Evolutionary conservation across 2,113 vertebrate species (phyloP).

Genomic region (Herpailurus yagouaroundi): DNA sequence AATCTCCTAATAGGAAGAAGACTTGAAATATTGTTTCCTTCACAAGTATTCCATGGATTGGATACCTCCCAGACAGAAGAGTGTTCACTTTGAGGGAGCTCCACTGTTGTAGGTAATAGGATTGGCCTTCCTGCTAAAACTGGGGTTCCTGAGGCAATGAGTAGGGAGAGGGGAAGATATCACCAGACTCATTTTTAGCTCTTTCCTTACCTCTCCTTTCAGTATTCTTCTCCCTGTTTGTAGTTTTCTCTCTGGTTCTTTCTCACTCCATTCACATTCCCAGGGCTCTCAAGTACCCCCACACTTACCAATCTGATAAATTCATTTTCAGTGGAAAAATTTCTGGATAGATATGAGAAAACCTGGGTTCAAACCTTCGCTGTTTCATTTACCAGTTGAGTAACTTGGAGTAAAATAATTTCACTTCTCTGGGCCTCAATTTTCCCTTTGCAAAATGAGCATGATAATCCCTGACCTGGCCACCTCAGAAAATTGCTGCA

Average conservation of each 20-base stretch:
- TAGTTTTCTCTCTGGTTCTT: not conserved
- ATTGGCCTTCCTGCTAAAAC: not conserved
- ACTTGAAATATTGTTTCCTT: slow-evolving; percentile 26
- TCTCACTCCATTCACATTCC: not conserved
- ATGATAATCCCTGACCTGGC: not conserved
- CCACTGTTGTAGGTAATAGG: not conserved
- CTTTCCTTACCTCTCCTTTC: not conserved
- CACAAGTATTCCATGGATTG: not conserved
- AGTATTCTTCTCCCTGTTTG: not conserved
- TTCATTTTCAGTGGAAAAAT: not conserved
- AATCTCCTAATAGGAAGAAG: not conserved
- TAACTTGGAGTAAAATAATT: not conserved
- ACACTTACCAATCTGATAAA: not conserved
- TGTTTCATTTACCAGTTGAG: not conserved
- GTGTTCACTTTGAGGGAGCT: not conserved
- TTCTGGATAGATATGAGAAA: slow-evolving; percentile 35
- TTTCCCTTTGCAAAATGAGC: not conserved
- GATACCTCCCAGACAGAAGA: not conserved
- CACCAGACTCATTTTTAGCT: slow-evolving; percentile 36
- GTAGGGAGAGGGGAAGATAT: not conserved
- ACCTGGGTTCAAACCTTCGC: not conserved
- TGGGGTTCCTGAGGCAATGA: not conserved
- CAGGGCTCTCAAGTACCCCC: not conserved
- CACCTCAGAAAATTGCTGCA: not conserved
- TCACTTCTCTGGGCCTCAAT: not conserved